Evolutionary conservation across 1,140 invertebrate genomes (phyloP), one percentile per base, ranked within the genome.

Genomic region (Bactericera cockerelli): DNA sequence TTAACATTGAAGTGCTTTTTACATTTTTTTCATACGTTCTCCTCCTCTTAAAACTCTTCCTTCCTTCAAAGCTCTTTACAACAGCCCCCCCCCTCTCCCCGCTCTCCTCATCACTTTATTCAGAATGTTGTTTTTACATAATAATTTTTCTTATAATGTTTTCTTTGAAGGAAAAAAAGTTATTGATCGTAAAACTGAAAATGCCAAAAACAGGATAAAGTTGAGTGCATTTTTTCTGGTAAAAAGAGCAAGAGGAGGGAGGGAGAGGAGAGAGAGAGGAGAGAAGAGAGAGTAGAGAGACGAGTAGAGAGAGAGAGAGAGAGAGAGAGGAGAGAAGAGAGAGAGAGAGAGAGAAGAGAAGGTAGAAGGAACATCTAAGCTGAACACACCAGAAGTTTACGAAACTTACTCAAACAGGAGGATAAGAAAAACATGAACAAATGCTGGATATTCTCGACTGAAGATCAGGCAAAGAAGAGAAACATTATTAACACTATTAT

Each of bases 231-330:
- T 31, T 13, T 31, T 6, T 31, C 13, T 31, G 28, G 28, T 31
- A 31, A 31, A 31, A 6, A 6, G 28, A 31, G 33, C 26, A 54
- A 26, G 31, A 54, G 19, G 49, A 59, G 54, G 28, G 58, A 58
- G 60, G 56, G 59, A 25, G 26, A 54, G 53, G 22, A n/a, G 31
- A 26, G 36, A 39, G 38, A 22, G 54, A 39, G 24, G 49, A 57
- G 19, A 55, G 22, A 36, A 8, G 3, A 19, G 19, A 6, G 36
- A n/a, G 25, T 38, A 58, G 56, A 36, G 57, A 36, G 55, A 59
- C 28, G 39, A 10, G 26, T 24, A 31, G 61, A 49, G 57, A 62
- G 61, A 57, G 39, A 56, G 61, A 59, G 63, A 53, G 55, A 61
- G 42, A 31, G 55, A 25, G 55, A 61, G 61, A 31, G 61, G 39